phyloP scores from a whole-genome alignment of 2,113 vertebrate genomes.

The Cyprinodon variegatus region DNA sequence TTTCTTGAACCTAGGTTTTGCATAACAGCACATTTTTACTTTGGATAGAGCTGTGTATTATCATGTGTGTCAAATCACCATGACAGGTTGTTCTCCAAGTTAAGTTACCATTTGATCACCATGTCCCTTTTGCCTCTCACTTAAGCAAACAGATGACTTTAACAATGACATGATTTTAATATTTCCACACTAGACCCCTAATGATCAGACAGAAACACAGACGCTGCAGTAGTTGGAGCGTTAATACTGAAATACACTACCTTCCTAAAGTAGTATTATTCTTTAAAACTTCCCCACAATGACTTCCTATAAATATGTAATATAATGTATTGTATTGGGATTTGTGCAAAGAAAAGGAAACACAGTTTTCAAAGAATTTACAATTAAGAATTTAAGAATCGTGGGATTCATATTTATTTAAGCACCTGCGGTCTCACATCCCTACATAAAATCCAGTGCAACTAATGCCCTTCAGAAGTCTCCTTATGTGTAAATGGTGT shows the following conservation, averaged over 20 bases:
- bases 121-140: not conserved
- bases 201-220: not conserved
- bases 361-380: not conserved
- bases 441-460: not conserved
- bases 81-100: not conserved
- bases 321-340: not conserved
- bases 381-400: not conserved
- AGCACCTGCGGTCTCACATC: not conserved
- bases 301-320: not conserved
- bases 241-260: not conserved
- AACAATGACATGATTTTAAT: conserved; percentile 1
- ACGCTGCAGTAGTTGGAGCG: not conserved
- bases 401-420: not conserved
- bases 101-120: not conserved
- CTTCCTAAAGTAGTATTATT: too few species aligned
- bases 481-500: not conserved
- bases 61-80: not conserved
- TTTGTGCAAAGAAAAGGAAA: not conserved
- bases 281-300: too few species aligned
- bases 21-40: not conserved
- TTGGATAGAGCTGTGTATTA: not conserved
- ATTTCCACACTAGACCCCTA: not conserved
- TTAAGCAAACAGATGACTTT: not conserved
- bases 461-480: not conserved
- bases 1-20: not conserved